Evolutionary conservation across 2,888 invertebrate genomes (phyloP).

Genomic region (Cotesia congregata): DNA sequence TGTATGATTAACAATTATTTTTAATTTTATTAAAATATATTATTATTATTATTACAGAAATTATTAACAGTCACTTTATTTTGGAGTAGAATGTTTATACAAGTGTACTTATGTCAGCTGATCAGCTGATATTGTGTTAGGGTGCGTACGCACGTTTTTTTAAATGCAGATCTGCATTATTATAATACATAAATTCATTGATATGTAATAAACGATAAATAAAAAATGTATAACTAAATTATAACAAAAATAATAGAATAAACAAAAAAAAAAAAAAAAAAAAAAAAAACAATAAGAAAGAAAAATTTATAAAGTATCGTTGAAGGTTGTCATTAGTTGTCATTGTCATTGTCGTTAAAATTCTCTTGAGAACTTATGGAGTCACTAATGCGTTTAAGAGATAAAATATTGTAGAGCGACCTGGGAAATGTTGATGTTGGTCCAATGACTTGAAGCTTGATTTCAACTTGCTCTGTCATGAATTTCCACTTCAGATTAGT

Average conservation of each 20-base stretch:
- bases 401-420: slow-evolving; percentile 63
- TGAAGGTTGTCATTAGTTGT: too few relatives aligned
- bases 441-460: slow-evolving; percentile 64
- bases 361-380: slow-evolving; percentile 30
- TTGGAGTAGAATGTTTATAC: background rate
- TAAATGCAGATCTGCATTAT: background rate
- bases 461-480: slow-evolving; percentile 55
- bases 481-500: slow-evolving; percentile 59
- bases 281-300: background rate
- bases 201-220: background rate
- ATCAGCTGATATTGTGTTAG: slow-evolving; percentile 8
- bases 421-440: slow-evolving; percentile 57
- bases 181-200: background rate
- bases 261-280: background rate
- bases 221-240: background rate
- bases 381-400: slow-evolving; percentile 52
- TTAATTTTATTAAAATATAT: background rate
- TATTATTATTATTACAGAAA: background rate
- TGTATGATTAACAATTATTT: too few relatives aligned
- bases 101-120: background rate
- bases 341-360: background rate
- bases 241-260: background rate
- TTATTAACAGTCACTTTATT: background rate
- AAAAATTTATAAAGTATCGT: background rate
- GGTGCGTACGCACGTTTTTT: background rate